Evolutionary conservation across 2,888 invertebrate genomes (phyloP).

Genomic region (Busseola fusca): DNA sequence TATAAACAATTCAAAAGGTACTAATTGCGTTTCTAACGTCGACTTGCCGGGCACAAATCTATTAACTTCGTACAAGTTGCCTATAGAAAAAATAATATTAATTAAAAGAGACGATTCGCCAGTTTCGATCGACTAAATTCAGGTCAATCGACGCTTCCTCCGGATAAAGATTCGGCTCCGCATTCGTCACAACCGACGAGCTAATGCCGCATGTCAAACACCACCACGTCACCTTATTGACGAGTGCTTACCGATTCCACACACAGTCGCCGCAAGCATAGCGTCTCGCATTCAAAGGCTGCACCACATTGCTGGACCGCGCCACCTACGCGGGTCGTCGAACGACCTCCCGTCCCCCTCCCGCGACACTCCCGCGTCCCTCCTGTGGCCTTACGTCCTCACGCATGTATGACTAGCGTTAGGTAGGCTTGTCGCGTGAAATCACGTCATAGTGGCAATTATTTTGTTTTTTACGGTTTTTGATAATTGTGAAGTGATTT

Average conservation of each 20-base stretch:
- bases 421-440: slow-evolving; percentile 17
- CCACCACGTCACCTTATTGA: slow-evolving; percentile 26
- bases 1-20: too few species aligned
- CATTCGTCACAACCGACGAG: neutral
- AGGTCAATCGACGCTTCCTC: too few species aligned
- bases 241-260: slow-evolving; percentile 29
- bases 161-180: neutral
- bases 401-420: slow-evolving; percentile 31
- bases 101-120: neutral
- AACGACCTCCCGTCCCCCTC: slow-evolving; percentile 65
- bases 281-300: slow-evolving; percentile 27
- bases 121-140: neutral
- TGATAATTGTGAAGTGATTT: neutral
- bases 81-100: too few species aligned
- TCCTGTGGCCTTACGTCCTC: slow-evolving; percentile 19
- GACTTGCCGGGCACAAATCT: too few species aligned
- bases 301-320: slow-evolving; percentile 17
- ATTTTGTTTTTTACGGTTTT: neutral
- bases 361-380: slow-evolving; percentile 10
- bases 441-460: slow-evolving; percentile 12
- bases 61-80: too few species aligned
- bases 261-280: slow-evolving; percentile 16
- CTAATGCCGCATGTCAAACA: neutral
- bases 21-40: too few species aligned
- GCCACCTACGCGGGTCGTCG: slow-evolving; percentile 64